phyloP scores from a whole-genome alignment of 2,888 invertebrate species.

The Ectobius pallidus region DNA sequence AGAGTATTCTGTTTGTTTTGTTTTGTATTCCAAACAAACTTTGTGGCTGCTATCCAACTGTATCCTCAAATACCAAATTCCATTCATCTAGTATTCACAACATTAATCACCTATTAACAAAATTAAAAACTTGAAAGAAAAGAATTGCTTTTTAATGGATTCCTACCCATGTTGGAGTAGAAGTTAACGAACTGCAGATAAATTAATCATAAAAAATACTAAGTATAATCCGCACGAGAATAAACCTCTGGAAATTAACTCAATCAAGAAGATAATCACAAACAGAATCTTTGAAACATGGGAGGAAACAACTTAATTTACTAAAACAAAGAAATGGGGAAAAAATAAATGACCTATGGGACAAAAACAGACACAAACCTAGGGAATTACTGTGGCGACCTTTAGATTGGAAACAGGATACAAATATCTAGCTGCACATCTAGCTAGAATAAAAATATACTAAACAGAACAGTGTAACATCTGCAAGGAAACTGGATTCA shows the following conservation, averaged over 20 bases:
- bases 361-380: too few species aligned
- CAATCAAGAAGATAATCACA: neutral
- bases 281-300: neutral
- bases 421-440: neutral
- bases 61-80: neutral
- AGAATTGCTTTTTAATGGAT: neutral
- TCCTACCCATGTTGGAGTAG: conserved; percentile 10
- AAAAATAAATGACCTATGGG: too few species aligned
- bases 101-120: conserved; percentile 29
- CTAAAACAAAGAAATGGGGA: neutral
- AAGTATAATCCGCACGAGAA: neutral
- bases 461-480: neutral
- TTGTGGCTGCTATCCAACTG: too few species aligned
- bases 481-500: conserved; percentile 1
- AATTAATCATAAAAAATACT: neutral
- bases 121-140: conserved; percentile 15
- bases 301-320: neutral
- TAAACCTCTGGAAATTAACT: neutral
- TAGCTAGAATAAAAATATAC: conserved; percentile 1
- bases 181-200: neutral
- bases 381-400: neutral
- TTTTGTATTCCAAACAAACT: too few species aligned
- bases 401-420: neutral
- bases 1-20: too few species aligned
- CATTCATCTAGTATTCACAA: conserved; percentile 33